These are phyloP conservation scores for Odontomachus brunneus DNA, from an alignment of 1,140 invertebrate species.

Conservation along the genomic window DNA sequence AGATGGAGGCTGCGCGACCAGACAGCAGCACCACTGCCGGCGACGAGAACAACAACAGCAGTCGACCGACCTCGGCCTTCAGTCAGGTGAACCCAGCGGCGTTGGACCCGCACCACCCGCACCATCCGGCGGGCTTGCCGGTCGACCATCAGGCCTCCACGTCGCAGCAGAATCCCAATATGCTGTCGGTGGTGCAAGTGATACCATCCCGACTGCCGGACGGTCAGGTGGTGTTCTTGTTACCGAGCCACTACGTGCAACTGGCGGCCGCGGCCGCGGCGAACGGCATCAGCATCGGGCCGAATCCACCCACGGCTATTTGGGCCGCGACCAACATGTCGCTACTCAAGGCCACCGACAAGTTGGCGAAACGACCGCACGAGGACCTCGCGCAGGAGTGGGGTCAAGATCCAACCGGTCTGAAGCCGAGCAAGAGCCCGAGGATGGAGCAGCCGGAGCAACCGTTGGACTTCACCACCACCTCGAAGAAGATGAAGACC, in stretches of 20 bases:
- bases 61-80: constrained; percentile 81
- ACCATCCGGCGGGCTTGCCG: constrained; percentile 62
- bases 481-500: constrained; percentile 79
- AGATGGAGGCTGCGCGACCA: constrained; percentile 78
- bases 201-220: constrained; percentile 86
- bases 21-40: constrained; percentile 83
- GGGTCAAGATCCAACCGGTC: constrained; percentile 55
- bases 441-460: constrained; percentile 81
- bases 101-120: constrained; percentile 73
- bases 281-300: constrained; percentile 84
- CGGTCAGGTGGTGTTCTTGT: constrained; percentile 86
- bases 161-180: constrained; percentile 81
- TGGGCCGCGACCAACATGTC: constrained; percentile 85
- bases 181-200: constrained; percentile 84
- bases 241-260: constrained; percentile 86
- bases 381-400: constrained; percentile 74
- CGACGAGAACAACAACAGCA: constrained; percentile 84
- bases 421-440: constrained; percentile 78
- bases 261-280: constrained; percentile 84
- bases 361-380: constrained; percentile 81
- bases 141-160: constrained; percentile 79
- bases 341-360: constrained; percentile 82
- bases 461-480: constrained; percentile 82
- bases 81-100: constrained; percentile 77
- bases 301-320: constrained; percentile 83